Percentiles rank a stretch among this genome's conserved stretches.
Conservation (phyloP, 2,113 vertebrate genomes). For the Daboia siamensis region DNA sequence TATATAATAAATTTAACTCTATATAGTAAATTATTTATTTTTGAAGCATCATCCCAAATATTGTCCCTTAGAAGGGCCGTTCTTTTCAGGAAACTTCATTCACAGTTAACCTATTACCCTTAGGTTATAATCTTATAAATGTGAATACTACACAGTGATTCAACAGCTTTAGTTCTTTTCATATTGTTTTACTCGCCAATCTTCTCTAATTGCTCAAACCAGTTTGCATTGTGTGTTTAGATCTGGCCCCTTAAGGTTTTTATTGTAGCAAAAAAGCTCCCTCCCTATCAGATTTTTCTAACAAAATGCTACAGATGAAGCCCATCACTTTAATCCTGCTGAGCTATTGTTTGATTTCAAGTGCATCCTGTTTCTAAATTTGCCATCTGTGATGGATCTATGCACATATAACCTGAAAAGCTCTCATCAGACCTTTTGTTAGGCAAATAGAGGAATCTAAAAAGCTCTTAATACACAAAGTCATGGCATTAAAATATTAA, state of each 20-base stretch:
- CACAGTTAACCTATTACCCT: not conserved
- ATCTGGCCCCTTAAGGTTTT: constrained; percentile 73
- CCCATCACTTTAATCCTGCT: constrained; percentile 65
- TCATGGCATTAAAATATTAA: constrained; percentile 20
- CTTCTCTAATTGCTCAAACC: constrained; percentile 74
- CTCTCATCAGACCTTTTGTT: constrained; percentile 64
- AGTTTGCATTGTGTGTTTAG: constrained; percentile 60
- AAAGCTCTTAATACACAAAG: constrained; percentile 55
- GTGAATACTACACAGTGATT: not conserved
- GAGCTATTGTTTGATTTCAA: constrained; percentile 66
- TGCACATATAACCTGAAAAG: constrained; percentile 61
- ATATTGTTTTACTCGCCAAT: constrained; percentile 49
- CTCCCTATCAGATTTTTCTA: constrained; percentile 67
- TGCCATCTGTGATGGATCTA: constrained; percentile 67
- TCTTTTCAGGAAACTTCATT: not conserved
- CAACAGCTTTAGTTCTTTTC: not conserved
- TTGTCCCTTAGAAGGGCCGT: not conserved
- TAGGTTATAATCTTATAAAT: not conserved
- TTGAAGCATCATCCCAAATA: not conserved
- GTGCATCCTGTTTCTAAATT: constrained; percentile 64
- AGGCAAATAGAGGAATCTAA: constrained; percentile 69
- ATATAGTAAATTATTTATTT: not conserved
- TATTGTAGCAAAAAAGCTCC: constrained; percentile 76
- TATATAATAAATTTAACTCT: not conserved
- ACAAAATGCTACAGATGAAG: constrained; percentile 62